Conservation (phyloP, 2,113 vertebrate genomes). For the Bungarus multicinctus region DNA sequence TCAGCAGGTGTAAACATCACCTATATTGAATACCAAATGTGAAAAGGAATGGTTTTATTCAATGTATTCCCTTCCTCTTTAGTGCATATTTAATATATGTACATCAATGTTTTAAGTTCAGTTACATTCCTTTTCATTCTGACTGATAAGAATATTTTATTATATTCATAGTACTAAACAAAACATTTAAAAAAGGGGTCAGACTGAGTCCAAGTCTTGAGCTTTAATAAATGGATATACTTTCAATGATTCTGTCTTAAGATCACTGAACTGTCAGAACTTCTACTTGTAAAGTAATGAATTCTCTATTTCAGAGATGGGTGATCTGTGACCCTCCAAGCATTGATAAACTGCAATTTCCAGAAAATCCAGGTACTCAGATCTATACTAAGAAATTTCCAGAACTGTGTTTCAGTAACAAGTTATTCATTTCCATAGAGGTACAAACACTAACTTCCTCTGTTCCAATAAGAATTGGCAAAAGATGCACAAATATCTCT, state of each 20-base stretch:
- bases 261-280: neutral
- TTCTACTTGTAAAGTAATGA: neutral
- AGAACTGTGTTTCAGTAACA: neutral
- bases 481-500: neutral
- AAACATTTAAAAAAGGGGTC: neutral
- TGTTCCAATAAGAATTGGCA: neutral
- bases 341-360: neutral
- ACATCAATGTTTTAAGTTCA: neutral
- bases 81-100: neutral
- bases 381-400: neutral
- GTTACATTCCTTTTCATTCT: neutral
- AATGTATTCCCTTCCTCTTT: too few relatives aligned
- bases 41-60: too few relatives aligned
- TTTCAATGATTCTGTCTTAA: neutral
- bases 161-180: neutral
- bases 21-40: neutral
- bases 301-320: neutral
- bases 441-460: neutral
- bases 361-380: neutral
- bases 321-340: neutral
- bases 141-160: neutral
- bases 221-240: neutral
- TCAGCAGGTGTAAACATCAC: too few relatives aligned
- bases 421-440: neutral
- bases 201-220: neutral